Conservation (phyloP, 23 tunicate species). For the Halocynthia aurantium region DNA sequence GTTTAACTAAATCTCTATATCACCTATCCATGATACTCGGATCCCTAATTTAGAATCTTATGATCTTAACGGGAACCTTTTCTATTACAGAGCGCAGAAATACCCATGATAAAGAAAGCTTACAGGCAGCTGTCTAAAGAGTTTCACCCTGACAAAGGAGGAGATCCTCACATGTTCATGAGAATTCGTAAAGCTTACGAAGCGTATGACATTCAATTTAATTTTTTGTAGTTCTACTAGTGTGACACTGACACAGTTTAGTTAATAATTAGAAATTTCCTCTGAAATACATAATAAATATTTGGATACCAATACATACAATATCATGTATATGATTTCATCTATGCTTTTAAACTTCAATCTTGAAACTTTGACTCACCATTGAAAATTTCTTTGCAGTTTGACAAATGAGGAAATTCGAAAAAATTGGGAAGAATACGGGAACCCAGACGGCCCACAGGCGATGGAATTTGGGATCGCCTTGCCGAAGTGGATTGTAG, state of each 20-base stretch:
- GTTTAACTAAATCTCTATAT: no score
- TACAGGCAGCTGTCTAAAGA: constrained; percentile 63
- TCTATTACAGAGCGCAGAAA: no score
- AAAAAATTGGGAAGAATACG: constrained; percentile 80
- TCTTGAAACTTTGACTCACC: background rate
- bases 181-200: constrained; percentile 88
- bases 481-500: constrained; percentile 96
- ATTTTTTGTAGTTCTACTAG: no score
- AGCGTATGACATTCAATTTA: no score
- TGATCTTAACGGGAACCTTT: no score
- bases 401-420: constrained; percentile 68
- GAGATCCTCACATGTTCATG: constrained; percentile 69
- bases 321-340: background rate
- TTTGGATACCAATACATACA: background rate
- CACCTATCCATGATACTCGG: no score
- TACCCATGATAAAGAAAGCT: constrained; percentile 52
- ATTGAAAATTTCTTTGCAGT: background rate
- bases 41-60: no score
- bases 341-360: background rate
- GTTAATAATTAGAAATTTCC: no score
- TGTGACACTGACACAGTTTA: no score
- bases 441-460: constrained; percentile 93
- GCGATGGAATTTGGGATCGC: constrained; percentile 93
- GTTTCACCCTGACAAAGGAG: constrained; percentile 95
- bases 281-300: background rate